phyloP scores from a whole-genome alignment of 2,113 vertebrate genomes.

The Mugil cephalus region DNA sequence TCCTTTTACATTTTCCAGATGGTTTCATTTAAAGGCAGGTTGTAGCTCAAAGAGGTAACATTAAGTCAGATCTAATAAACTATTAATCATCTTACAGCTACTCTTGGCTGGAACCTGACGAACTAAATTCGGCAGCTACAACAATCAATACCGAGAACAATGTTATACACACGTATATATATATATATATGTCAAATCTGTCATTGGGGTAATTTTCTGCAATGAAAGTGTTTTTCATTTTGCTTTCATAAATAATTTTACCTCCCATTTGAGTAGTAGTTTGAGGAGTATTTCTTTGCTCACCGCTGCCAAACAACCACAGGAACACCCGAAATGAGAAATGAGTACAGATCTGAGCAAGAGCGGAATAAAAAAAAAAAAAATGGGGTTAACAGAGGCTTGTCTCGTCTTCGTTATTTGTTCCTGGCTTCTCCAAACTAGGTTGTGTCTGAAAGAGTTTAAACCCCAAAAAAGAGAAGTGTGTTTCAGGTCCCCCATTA shows the following conservation, averaged over 20 bases:
- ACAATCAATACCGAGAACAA: too few species aligned
- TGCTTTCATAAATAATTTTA: too few species aligned
- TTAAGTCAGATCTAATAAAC: not conserved
- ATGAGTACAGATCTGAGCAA: not conserved
- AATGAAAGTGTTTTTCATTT: too few species aligned
- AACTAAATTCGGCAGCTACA: not conserved
- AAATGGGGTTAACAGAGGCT: not conserved
- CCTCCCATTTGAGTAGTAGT: not conserved
- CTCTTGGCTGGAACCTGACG: not conserved
- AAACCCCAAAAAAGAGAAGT: conserved; percentile 1
- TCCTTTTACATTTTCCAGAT: not conserved
- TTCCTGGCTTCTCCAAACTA: conserved; percentile 7
- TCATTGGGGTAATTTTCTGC: too few species aligned
- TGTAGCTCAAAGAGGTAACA: too few species aligned
- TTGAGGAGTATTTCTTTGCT: not conserved
- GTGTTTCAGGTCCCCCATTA: not conserved
- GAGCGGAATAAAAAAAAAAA: not conserved
- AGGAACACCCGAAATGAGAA: not conserved
- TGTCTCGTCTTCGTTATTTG: not conserved
- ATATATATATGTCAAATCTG: too few species aligned
- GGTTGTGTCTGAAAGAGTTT: conserved; percentile 18
- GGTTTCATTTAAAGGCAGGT: conserved; percentile 3
- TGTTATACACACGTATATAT: too few species aligned
- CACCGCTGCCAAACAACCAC: not conserved
- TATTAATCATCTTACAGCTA: not conserved